phyloP scores from a whole-genome alignment of 2,888 invertebrate species.

The Eupithecia subfuscata region DNA sequence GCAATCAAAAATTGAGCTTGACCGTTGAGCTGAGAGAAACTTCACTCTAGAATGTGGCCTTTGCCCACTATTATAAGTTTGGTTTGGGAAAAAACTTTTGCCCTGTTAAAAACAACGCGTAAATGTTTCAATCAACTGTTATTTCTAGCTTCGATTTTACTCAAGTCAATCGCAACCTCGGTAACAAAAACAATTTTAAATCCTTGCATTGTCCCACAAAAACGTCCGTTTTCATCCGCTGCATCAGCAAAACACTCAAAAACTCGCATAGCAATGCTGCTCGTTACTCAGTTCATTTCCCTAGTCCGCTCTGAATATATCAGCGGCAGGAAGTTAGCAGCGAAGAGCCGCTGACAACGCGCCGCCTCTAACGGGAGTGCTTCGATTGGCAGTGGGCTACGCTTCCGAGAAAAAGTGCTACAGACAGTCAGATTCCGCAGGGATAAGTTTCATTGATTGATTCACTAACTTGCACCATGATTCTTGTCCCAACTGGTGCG shows the following conservation, averaged over 20 bases:
- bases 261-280: conserved; percentile 44
- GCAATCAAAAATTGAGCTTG: background rate
- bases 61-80: background rate
- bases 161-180: background rate
- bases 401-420: conserved; percentile 34
- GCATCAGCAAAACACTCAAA: conserved; percentile 28
- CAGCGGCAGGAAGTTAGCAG: conserved; percentile 61
- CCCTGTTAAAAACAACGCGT: background rate
- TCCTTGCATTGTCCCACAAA: conserved; percentile 21
- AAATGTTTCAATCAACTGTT: background rate
- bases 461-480: too few relatives aligned
- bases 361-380: conserved; percentile 59
- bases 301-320: conserved; percentile 58
- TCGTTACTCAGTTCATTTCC: conserved; percentile 59
- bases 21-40: background rate
- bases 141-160: background rate
- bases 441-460: background rate
- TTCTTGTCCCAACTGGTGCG: too few relatives aligned
- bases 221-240: conserved; percentile 43
- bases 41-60: too few relatives aligned
- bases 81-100: background rate
- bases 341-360: conserved; percentile 66
- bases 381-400: conserved; percentile 62
- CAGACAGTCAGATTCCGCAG: background rate
- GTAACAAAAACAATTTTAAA: background rate